phyloP scores from a whole-genome alignment of 1,140 invertebrate genomes.

The Colletes latitarsis region DNA sequence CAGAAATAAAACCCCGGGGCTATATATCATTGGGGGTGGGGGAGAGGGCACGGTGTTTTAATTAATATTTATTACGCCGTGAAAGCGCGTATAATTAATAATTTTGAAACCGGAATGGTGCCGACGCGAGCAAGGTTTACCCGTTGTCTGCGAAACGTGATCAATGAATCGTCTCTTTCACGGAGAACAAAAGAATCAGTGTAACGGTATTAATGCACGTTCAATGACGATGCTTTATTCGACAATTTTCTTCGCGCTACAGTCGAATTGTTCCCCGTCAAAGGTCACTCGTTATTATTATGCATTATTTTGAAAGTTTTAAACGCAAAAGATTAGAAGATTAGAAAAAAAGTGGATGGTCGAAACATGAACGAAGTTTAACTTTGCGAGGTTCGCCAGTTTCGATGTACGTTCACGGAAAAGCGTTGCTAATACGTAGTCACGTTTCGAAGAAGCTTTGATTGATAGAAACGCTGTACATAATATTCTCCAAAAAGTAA shows the following conservation, averaged over 20 bases:
- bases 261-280: conserved; percentile 11
- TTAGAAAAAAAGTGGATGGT: too few relatives aligned
- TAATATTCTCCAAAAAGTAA: conserved; percentile 29
- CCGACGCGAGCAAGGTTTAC: not conserved
- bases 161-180: conserved; percentile 6
- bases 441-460: not conserved
- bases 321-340: too few relatives aligned
- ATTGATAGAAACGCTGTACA: not conserved
- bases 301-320: too few relatives aligned
- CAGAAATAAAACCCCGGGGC: conserved; percentile 1
- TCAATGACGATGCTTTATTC: conserved; percentile 2
- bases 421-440: conserved; percentile 3
- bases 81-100: not conserved
- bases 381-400: too few relatives aligned
- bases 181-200: not conserved
- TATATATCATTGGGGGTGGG: not conserved
- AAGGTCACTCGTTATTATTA: not conserved
- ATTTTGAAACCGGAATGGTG: not conserved
- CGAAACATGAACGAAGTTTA: too few relatives aligned
- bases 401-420: too few relatives aligned
- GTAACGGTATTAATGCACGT: conserved; percentile 3
- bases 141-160: conserved; percentile 1
- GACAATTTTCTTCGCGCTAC: not conserved
- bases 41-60: not conserved
- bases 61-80: conserved; percentile 20